Percentiles rank a stretch among this genome's conserved stretches.
These are phyloP conservation scores for Barnardius zonarius DNA, from an alignment of 2,113 vertebrate genomes.

Conservation along the genomic window DNA sequence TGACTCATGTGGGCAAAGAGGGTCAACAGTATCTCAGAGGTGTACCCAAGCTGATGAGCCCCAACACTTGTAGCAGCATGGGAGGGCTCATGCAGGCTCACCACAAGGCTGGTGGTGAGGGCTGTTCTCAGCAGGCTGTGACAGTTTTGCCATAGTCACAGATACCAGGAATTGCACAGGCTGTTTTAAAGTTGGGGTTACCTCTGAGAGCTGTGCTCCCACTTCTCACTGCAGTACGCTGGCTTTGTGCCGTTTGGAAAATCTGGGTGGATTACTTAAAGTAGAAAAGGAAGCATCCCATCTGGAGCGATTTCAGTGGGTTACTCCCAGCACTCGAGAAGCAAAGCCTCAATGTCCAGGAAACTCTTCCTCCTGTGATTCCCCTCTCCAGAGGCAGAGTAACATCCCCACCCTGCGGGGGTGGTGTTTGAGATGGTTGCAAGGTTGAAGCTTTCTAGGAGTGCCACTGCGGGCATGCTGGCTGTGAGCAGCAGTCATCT, in stretches of 20 bases:
- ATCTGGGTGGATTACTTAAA: neutral
- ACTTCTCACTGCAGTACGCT: neutral
- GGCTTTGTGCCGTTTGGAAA: neutral
- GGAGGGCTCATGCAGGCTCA: neutral
- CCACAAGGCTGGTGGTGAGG: neutral
- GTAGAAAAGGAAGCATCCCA: neutral
- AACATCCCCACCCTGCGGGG: neutral
- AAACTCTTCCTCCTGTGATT: neutral
- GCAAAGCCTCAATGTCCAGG: neutral
- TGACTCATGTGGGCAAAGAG: neutral
- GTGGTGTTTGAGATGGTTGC: neutral
- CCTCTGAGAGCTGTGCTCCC: neutral
- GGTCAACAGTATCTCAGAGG: neutral
- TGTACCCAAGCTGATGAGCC: neutral
- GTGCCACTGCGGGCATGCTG: rapidly evolving
- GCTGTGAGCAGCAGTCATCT: neutral
- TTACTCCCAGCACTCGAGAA: neutral
- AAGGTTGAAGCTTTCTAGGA: neutral
- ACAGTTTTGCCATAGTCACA: neutral
- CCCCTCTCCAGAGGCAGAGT: neutral
- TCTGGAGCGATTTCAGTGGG: neutral
- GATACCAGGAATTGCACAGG: neutral
- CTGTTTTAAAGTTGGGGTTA: neutral
- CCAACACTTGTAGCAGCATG: rapidly evolving
- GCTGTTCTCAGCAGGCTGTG: neutral